phyloP scores from a whole-genome alignment of 2,888 invertebrate species.

The Drosophila anomalata region DNA sequence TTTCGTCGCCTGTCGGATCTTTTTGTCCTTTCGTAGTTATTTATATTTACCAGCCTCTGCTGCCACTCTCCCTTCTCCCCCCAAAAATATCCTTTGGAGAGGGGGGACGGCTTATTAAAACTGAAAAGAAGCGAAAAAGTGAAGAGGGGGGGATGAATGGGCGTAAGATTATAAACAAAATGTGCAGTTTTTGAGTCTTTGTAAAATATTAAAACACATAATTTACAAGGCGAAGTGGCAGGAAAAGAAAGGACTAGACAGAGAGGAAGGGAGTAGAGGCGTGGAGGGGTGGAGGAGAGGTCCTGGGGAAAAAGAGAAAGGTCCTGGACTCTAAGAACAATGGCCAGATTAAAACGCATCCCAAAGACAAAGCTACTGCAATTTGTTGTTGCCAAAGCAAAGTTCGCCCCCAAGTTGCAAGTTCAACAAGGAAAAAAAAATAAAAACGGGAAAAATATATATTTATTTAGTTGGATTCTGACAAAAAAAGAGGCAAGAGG shows the following conservation, averaged over 20 bases:
- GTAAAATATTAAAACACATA: conserved; percentile 76
- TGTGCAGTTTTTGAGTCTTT: conserved; percentile 72
- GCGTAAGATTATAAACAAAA: conserved; percentile 71
- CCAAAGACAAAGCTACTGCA: conserved; percentile 66
- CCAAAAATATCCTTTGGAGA: not conserved
- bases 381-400: conserved; percentile 69
- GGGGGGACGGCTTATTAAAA: conserved; percentile 54
- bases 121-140: conserved; percentile 1
- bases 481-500: not conserved
- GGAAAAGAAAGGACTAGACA: conserved; percentile 2
- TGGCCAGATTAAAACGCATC: conserved; percentile 65
- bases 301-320: not conserved
- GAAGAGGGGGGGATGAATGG: not conserved
- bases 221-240: conserved; percentile 57
- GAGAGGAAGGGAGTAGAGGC: no score
- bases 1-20: conserved; percentile 18
- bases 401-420: conserved; percentile 64
- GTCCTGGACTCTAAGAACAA: conserved; percentile 33
- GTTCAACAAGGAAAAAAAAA: conserved; percentile 25
- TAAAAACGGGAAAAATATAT: not conserved
- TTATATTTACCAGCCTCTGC: conserved; percentile 27
- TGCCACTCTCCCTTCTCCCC: not conserved
- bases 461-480: not conserved
- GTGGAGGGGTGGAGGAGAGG: not conserved
- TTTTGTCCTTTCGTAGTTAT: conserved; percentile 29